Base-by-base conservation (phyloP, 2,888 invertebrate species). In the Hydriomena furcata region DNA sequence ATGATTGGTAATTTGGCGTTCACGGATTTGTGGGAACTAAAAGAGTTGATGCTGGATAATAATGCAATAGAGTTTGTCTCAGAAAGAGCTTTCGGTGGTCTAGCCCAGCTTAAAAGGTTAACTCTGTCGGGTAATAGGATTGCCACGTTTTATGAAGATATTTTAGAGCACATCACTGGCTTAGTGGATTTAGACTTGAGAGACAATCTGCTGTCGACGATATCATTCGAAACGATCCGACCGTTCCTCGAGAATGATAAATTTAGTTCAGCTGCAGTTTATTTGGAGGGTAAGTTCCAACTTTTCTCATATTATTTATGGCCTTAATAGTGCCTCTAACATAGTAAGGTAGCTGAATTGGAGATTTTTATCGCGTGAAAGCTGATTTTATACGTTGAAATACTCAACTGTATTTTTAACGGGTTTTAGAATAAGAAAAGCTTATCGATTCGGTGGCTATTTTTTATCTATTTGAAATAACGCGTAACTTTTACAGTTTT, bases 1-100 rank as follows among this genome's bases (percentile, higher is more conserved):
- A 95, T 94, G 91, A 92, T 97, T 60, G 95, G 95, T 1, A 95
- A 95, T 65, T 92, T 94, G 54, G 95, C 94, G 25, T 96, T 97
- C 78, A 93, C 94, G 31, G 96, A 96, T 67, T 87, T 95, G 68
- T 94, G 94, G 88, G 93, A 93, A 32, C 79, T 95, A 25, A 92
- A 92, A 57, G 94, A 95, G 62, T 82, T 95, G 64, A 92, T 93
- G 65, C 78, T 95, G 63, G 94, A 94, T 78, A 92, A 93, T 63
- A 94, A 94, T 74, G 91, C 87, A 30, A 93, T 95, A 66, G 84
- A 94, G 79, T 93, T 93, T 66, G 93, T 97, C 62, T 94, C 94
- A 21, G 94, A 95, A 61, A 92, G 94, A 51, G 96, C 96, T 3
- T 93, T 97, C 62, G 93, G 94, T 17, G 96, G 95, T 0, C 85